phyloP scores from a whole-genome alignment of 2,888 invertebrate species.

The Oasisia sp. region DNA sequence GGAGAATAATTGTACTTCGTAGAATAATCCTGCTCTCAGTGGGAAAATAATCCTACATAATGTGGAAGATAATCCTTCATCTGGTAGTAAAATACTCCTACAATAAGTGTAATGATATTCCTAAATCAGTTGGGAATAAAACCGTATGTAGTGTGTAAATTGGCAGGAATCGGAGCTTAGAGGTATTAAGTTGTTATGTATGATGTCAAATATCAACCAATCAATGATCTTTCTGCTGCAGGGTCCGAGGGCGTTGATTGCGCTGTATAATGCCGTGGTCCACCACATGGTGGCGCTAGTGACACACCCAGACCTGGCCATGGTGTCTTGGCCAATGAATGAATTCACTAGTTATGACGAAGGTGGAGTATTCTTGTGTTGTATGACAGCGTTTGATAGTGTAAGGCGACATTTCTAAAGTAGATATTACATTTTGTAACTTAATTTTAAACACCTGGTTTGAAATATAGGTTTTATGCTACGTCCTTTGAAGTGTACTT shows the following conservation, averaged over 20 bases:
- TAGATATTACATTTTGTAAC: not conserved
- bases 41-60: not conserved
- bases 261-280: constrained; percentile 54
- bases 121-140: too few species aligned
- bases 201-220: not conserved
- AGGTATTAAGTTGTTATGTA: not conserved
- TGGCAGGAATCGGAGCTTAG: too few species aligned
- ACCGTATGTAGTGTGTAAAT: too few species aligned
- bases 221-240: constrained; percentile 33
- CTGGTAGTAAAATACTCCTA: not conserved
- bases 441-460: too few species aligned
- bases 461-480: too few species aligned
- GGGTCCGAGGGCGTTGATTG: constrained; percentile 50
- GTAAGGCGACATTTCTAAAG: not conserved
- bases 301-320: constrained; percentile 41
- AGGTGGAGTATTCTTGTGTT: not conserved
- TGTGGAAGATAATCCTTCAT: not conserved
- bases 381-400: not conserved
- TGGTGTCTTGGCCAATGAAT: constrained; percentile 54
- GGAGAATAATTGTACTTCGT: not conserved
- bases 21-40: too few species aligned
- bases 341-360: constrained; percentile 45
- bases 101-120: not conserved
- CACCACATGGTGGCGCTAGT: constrained; percentile 45
- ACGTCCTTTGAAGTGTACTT: too few species aligned